Conservation (phyloP, 1,140 invertebrate genomes). For the Ceratitis capitata region DNA sequence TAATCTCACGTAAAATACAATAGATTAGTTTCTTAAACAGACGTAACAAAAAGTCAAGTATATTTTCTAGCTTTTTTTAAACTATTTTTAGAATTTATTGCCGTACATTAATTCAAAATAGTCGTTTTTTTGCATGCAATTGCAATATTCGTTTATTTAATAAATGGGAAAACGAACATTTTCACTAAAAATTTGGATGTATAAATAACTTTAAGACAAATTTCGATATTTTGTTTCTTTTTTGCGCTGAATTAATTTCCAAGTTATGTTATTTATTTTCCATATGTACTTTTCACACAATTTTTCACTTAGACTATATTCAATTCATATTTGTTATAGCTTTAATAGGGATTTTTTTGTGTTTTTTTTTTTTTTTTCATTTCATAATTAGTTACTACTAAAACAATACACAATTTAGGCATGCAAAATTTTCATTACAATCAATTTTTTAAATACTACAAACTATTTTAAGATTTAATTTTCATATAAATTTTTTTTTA, state of each 20-base stretch:
- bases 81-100: no score
- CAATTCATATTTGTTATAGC: not conserved
- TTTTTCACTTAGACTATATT: not conserved
- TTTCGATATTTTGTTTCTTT: not conserved
- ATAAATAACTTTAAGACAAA: not conserved
- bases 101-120: not conserved
- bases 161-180: not conserved
- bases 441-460: slow-evolving; percentile 2
- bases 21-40: no score
- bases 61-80: no score
- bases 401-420: not conserved
- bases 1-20: no score
- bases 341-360: not conserved
- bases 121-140: not conserved
- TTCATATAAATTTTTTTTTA: not conserved
- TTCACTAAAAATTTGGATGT: slow-evolving; percentile 16
- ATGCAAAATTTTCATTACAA: slow-evolving; percentile 29
- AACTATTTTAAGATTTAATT: not conserved
- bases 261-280: not conserved
- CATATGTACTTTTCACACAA: not conserved
- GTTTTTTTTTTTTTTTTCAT: not conserved
- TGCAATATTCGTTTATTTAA: not conserved
- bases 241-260: not conserved
- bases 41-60: no score
- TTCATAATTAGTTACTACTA: not conserved